Evolutionary conservation across 1,140 invertebrate species (phyloP).

Genomic region (Brachionus calyciflorus): DNA sequence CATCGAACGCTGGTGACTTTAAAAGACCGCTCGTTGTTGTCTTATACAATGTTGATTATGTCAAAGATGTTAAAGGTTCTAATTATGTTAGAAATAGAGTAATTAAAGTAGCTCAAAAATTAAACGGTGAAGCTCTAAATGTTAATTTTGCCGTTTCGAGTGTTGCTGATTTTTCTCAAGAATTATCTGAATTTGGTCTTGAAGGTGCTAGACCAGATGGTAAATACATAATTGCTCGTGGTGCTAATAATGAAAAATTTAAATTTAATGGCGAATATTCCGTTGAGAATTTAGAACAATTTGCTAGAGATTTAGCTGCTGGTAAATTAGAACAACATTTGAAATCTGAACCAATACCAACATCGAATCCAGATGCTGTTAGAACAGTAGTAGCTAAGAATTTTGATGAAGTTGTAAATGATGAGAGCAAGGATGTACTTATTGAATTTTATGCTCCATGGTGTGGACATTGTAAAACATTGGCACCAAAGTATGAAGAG

Average conservation of each 20-base stretch:
- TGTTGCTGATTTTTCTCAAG: conserved; percentile 52
- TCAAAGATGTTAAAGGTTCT: conserved; percentile 93
- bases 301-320: conserved; percentile 78
- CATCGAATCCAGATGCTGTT: conserved; percentile 76
- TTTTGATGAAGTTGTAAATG: conserved; percentile 88
- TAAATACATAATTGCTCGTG: conserved; percentile 78
- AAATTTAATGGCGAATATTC: conserved; percentile 84
- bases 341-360: conserved; percentile 90
- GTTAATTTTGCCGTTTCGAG: conserved; percentile 84
- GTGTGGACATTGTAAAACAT: conserved; percentile 94
- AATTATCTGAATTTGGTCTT: conserved; percentile 85
- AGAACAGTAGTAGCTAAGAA: conserved; percentile 91
- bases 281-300: conserved; percentile 78
- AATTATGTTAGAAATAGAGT: conserved; percentile 96
- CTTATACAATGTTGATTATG: conserved; percentile 91
- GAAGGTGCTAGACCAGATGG: conserved; percentile 78
- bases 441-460: conserved; percentile 98
- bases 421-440: conserved; percentile 86
- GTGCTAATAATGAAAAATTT: conserved; percentile 82
- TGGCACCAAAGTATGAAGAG: conserved; percentile 89
- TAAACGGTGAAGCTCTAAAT: conserved; percentile 65
- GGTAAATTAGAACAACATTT: conserved; percentile 83
- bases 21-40: conserved; percentile 78
- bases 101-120: conserved; percentile 72
- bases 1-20: conserved; percentile 80